phyloP scores from a whole-genome alignment of 2,113 vertebrate species.

The Columba livia region DNA sequence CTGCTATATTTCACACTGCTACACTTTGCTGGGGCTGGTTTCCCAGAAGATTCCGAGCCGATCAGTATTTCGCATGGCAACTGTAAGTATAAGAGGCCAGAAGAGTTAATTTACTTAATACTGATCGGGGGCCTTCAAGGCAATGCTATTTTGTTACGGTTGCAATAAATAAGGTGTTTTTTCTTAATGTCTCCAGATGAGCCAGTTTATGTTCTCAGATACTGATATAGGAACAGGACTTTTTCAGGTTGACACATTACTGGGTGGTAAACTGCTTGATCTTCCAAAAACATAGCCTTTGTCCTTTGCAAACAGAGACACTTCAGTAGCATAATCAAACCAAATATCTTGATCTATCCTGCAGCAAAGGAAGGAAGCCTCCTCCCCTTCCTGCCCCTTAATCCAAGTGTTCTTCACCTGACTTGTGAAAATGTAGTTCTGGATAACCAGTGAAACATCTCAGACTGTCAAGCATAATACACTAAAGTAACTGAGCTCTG shows the following conservation, averaged over 20 bases:
- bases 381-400: accelerated
- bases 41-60: constrained; percentile 98
- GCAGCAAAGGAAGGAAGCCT: not conserved
- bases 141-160: not conserved
- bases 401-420: not conserved
- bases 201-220: not conserved
- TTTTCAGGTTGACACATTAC: not conserved
- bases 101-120: not conserved
- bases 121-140: not conserved
- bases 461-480: not conserved
- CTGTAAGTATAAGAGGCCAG: constrained; percentile 85
- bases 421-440: not conserved
- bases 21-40: constrained; percentile 91
- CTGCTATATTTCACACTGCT: constrained; percentile 97
- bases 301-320: not conserved
- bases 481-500: not conserved
- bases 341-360: not conserved
- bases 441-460: not conserved
- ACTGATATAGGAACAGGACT: not conserved
- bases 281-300: not conserved
- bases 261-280: not conserved
- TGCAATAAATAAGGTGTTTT: not conserved
- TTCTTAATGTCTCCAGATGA: not conserved
- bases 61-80: constrained; percentile 99
- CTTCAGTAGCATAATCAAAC: not conserved